phyloP scores from a whole-genome alignment of 2,888 invertebrate genomes.

The Nectonema munidae region DNA sequence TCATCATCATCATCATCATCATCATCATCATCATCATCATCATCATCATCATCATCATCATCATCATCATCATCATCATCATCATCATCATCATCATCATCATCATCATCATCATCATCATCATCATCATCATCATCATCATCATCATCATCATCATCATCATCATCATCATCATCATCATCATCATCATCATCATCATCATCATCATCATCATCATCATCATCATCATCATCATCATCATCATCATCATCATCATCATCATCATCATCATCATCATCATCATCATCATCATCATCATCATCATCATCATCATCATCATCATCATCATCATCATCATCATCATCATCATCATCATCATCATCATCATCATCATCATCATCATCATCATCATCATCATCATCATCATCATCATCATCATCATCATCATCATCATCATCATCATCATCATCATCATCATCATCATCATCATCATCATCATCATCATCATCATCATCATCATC shows the following conservation, averaged over 20 bases:
- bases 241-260: conserved; percentile 7
- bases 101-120: neutral
- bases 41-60: conserved; percentile 1
- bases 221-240: conserved; percentile 1
- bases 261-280: neutral
- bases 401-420: conserved; percentile 1
- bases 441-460: conserved; percentile 2
- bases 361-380: conserved; percentile 7
- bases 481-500: conserved; percentile 2
- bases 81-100: conserved; percentile 2
- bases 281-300: conserved; percentile 7
- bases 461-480: conserved; percentile 1
- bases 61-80: conserved; percentile 6
- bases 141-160: conserved; percentile 1
- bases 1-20: conserved; percentile 6
- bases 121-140: conserved; percentile 6
- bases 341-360: conserved; percentile 1
- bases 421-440: conserved; percentile 2
- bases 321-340: conserved; percentile 2
- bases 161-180: conserved; percentile 6
- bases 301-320: conserved; percentile 1
- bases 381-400: conserved; percentile 1
- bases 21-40: conserved; percentile 1
- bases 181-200: conserved; percentile 1
- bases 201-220: conserved; percentile 1